Evolutionary conservation across 2,113 vertebrate species (phyloP).

Genomic region (Nycticorax nycticorax): DNA sequence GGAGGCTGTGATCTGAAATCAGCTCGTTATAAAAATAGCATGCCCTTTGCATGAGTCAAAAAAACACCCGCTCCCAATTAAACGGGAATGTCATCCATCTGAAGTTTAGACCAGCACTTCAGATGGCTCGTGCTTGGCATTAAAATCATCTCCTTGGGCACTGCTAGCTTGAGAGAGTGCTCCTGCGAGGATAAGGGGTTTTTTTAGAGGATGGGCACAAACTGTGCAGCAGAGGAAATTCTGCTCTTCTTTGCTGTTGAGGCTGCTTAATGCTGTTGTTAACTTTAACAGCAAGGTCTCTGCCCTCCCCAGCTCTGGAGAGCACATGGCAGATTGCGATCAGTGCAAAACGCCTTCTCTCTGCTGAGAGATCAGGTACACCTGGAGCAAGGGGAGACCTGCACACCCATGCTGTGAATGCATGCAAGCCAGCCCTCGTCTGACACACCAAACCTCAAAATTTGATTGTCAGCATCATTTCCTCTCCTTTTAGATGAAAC

Average conservation of each 20-base stretch:
- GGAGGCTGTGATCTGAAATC: conserved; percentile 34
- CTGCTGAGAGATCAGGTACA: not conserved
- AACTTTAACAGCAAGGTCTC: not conserved
- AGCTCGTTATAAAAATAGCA: conserved; percentile 27
- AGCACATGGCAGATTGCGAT: fast-evolving
- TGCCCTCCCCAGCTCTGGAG: not conserved
- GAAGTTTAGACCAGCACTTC: not conserved
- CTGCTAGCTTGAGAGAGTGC: not conserved
- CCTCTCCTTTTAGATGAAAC: not conserved
- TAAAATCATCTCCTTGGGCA: not conserved
- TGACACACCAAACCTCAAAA: not conserved
- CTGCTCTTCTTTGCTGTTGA: not conserved
- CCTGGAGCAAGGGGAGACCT: not conserved
- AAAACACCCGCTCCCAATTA: conserved; percentile 44
- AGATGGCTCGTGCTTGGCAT: not conserved
- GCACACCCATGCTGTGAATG: fast-evolving
- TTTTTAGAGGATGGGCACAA: not conserved
- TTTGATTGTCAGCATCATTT: not conserved
- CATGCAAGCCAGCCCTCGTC: not conserved
- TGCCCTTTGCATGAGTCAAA: conserved; percentile 40
- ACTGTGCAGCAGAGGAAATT: not conserved
- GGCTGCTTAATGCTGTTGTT: not conserved
- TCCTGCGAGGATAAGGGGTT: not conserved
- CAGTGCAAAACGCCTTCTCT: not conserved
- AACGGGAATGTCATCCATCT: not conserved